Evolutionary conservation across 1,140 invertebrate genomes (phyloP), one percentile per base, ranked within the genome.

Genomic region (Drosophila pectinifera): DNA sequence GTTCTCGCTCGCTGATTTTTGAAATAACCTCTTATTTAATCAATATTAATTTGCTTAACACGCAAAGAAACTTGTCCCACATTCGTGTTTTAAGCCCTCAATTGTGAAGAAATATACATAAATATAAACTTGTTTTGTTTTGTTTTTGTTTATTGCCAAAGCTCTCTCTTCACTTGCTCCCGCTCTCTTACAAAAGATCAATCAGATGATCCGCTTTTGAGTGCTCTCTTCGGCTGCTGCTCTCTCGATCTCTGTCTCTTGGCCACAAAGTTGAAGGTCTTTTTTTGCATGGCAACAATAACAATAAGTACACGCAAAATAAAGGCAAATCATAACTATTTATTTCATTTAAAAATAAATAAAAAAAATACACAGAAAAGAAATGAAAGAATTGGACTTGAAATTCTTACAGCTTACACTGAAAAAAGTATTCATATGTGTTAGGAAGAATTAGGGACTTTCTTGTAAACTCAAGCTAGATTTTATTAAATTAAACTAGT

Each of bases 231-330:
- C 20, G 26, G 56, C 28, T 34, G 10, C 41, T 67, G 22, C 49
- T 61, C 51, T 51, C 20, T 49, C 53, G n/a, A n/a, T 20, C 34
- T 42, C 34, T 16, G 48, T 43, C 46, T 48, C 59, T 65, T 46
- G 58, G 68, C 51, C 83, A 67, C 65, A 76, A 75, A 80, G 80
- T 76, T 85, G 80, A 83, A 83, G 80, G 80, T 59, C 76, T 83
- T 80, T 78, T 77, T 83, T 80, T 80, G 72, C 80, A 85, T 80
- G 41, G 48, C 64, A 68, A 67, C 46, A 58, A 57, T 16, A 78
- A 68, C 45, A 55, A 28, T 18, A 39, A 45, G 16, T 38, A 69
- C 28, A 56, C 22, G 10, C 14, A 34, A 31, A 62, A n/a, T 45
- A 28, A 31, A 53, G 46, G 13, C 46, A 59, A 70, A 72, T 31